These are phyloP conservation scores for Taphrorychus bicolor DNA, from an alignment of 2,888 invertebrate genomes.

Conservation along the genomic window DNA sequence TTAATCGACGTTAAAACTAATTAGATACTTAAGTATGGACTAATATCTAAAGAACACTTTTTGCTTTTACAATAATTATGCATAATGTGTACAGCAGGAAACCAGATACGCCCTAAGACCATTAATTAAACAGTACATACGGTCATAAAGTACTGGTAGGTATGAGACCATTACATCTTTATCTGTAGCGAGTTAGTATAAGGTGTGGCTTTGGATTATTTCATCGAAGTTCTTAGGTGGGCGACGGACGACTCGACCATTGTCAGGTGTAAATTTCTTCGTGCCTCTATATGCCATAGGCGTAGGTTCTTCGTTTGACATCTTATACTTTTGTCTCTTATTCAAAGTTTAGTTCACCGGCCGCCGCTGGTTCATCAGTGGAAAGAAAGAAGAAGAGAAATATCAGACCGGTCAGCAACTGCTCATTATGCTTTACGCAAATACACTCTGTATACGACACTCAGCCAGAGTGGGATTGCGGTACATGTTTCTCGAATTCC, in stretches of 20 bases:
- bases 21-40: too few relatives aligned
- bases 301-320: too few relatives aligned
- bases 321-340: too few relatives aligned
- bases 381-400: conserved; percentile 14
- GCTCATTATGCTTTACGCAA: conserved; percentile 53
- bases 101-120: conserved; percentile 28
- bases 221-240: conserved; percentile 57
- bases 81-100: too few relatives aligned
- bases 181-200: conserved; percentile 52
- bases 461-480: conserved; percentile 49
- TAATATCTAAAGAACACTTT: too few relatives aligned
- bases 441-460: conserved; percentile 44
- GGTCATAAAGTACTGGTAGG: conserved; percentile 49
- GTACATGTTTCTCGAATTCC: conserved; percentile 56
- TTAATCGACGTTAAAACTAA: too few relatives aligned
- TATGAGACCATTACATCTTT: conserved; percentile 59
- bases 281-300: background rate
- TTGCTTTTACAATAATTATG: too few relatives aligned
- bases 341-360: background rate
- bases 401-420: conserved; percentile 44
- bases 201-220: conserved; percentile 59
- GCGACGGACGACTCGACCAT: conserved; percentile 54
- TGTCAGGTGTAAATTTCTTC: conserved; percentile 58
- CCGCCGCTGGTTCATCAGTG: conserved; percentile 23
- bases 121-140: conserved; percentile 54